Conservation (phyloP, 2,888 invertebrate genomes). For the Lasioglossum zephyrum region DNA sequence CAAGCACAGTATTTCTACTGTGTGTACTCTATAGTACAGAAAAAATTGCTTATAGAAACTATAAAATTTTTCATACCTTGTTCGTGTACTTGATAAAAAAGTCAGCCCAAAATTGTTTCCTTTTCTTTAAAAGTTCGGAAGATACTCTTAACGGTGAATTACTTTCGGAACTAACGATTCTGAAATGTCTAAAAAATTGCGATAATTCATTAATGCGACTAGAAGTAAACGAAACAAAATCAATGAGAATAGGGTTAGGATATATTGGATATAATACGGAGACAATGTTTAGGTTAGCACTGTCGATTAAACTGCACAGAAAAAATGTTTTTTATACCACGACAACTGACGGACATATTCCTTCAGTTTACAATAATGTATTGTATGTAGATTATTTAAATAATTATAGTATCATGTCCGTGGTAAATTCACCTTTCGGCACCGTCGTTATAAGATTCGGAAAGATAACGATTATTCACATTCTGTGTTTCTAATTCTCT, state of each 20-base stretch:
- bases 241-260: too few species aligned
- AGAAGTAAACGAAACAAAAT: background rate
- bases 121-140: constrained; percentile 48
- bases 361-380: too few species aligned
- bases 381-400: background rate
- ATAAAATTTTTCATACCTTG: constrained; percentile 55
- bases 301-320: too few species aligned
- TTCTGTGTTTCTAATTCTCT: background rate
- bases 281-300: too few species aligned
- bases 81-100: constrained; percentile 72
- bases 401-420: background rate
- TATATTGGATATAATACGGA: background rate
- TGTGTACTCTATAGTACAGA: background rate
- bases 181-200: background rate
- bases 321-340: too few species aligned
- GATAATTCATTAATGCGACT: background rate
- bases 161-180: too few species aligned
- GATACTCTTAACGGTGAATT: background rate
- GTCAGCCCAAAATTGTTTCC: constrained; percentile 68
- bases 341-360: too few species aligned
- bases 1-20: background rate
- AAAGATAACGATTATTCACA: background rate
- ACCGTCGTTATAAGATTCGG: background rate
- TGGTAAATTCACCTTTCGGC: background rate
- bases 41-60: background rate